Evolutionary conservation across 2,113 vertebrate genomes (phyloP), one percentile per base, ranked within the genome.

Genomic region (Numenius arquata): DNA sequence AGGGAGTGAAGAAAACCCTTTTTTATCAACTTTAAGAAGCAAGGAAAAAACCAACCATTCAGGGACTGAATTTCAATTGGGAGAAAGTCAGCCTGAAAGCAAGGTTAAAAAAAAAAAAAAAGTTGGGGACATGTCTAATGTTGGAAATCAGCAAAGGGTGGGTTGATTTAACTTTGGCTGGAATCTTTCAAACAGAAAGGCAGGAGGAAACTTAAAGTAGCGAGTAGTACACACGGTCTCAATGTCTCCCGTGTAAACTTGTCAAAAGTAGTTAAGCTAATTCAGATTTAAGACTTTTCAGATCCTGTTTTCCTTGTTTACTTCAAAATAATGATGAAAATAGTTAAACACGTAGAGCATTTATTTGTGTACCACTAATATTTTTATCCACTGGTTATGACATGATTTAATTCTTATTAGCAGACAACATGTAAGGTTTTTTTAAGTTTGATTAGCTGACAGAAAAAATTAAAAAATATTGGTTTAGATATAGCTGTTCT

Each of bases 81-180:
- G 98, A 98, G 98, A 99, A 99, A 99, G 99, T 99, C 99, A 99
- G 98, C 97, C 99, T 99, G 98, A 99, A 99, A 99, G 99, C 98
- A 98, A 97, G 96, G 97, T 98, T 98, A 30, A 58, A 34, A 58
- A 58, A 58, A 61, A 98, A 97, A 97, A 93, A 88, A 29, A 63
- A 43, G 65, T 26, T 96, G 97, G 96, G 98, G 98, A 98, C 98
- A 99, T 98, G 98, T 98, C 98, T 99, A 98, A 99, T 97, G 96
- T 97, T 99, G 98, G 98, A 98, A 98, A 98, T 98, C 98, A 98
- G 95, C 47, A 98, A 96, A 98, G 98, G 97, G 98, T 96, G 97
- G 98, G 97, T 98, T 98, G 98, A 98, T 98, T 98, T 98, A 97
- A 98, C 98, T 98, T 98, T 97, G 98, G 97, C 96, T 95, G 91